Base-by-base conservation (phyloP, 2,797 vertebrate species). In the Microctenopoma lineatum region DNA sequence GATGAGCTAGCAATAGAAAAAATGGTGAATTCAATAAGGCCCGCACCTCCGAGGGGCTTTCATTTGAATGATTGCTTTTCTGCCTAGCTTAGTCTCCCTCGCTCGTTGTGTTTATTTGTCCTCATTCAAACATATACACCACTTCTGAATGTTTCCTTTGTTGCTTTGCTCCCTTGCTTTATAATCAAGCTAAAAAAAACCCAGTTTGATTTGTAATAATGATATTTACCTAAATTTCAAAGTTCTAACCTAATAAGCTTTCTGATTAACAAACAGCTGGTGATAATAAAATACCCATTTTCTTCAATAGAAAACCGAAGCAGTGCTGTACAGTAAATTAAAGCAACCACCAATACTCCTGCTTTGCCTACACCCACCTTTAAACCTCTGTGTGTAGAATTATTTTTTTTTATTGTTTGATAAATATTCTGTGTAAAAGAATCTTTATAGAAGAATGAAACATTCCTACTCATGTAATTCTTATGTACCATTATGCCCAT, bases 1-100 rank as follows among this genome's bases (percentile, higher is more conserved):
- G 80, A 88, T 77, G 82, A 90, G 82, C 77, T 62, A 16, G 84
- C 69, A 83, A 87, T 78, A 87, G 80, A 73, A 74, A 21, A 80
- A 83, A 66, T 15, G 60, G 72, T 58, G 67, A 83, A 92, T 91
- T 90, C 84, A 91, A 91, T 92, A 89, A 92, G 89, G 84, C n/a
- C 0, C 34, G 54, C 84, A 78, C 66, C 80, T 86, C 84, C 60
- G 50, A 89, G 82, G 89, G 65, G 80, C 70, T 90, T 84, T 80
- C 81, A 89, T 90, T 90, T 85, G 80, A 89, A 91, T 87, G 81
- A 91, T 84, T 84, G 83, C 81, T 76, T 79, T 73, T 72, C 58
- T 66, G 59, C 62, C 50, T 55, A 25, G 51, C 77, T 57, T 29
- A 51, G 16, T 73, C 52, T 59, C 45, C 45, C 16, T 44, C 58